Conservation (phyloP, 2,797 vertebrate genomes). For the Rachycentron canadum region DNA sequence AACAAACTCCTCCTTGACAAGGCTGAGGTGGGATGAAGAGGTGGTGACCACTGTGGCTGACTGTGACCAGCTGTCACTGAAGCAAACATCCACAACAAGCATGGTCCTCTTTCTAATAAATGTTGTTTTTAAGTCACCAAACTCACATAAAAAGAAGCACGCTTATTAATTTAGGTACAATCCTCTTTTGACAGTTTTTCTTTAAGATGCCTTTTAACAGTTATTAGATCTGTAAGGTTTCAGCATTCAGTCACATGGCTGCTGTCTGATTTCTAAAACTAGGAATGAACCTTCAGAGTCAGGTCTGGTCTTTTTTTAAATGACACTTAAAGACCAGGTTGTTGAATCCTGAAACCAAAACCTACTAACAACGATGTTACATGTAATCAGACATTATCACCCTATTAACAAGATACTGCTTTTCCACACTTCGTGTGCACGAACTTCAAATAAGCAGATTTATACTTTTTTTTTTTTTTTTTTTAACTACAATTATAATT, state of each 20-base stretch:
- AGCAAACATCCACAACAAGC: conserved; percentile 1
- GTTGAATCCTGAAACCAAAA: conserved; percentile 17
- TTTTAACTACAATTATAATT: conserved; percentile 1
- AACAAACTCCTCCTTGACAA: neutral
- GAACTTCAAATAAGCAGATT: neutral
- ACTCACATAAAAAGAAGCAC: no score
- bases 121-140: no score
- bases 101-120: conserved; percentile 14
- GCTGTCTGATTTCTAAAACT: conserved; percentile 25
- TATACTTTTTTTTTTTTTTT: neutral
- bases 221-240: neutral
- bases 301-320: neutral
- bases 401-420: neutral
- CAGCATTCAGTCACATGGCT: neutral
- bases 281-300: conserved; percentile 1
- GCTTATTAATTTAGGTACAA: no score
- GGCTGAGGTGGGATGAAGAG: neutral
- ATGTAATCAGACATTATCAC: neutral
- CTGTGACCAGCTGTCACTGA: conserved; percentile 4
- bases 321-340: neutral
- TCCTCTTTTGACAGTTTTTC: neutral
- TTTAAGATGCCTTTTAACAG: neutral
- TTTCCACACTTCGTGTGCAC: neutral
- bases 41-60: neutral
- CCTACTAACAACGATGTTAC: neutral